Base-by-base conservation (phyloP, 2,888 invertebrate species). In the Zonitis immaculata region DNA sequence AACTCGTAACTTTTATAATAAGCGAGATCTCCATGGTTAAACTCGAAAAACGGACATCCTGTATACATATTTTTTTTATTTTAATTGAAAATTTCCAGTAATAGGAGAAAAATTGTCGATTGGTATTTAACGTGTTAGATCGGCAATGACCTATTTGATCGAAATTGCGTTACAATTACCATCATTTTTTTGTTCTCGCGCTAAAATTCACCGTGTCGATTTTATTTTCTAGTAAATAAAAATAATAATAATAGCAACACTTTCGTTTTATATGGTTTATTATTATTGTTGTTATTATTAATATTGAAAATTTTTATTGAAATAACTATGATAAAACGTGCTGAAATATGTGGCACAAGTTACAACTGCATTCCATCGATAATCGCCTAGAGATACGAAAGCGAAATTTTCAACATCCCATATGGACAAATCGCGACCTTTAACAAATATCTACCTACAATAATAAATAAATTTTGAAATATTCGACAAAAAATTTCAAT, bases 361-460 rank as follows among this genome's bases (percentile, higher is more conserved):
- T 49, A 44, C 49, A 56, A 56, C 56, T 49, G 52, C 56, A 56
- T 56, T 56, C 56, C 56, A 49, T 56, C 47, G 52, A 56, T 56
- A 55, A 56, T 56, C 49, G 56, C 56, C 56, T 52, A 52, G 42
- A 52, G 56, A 56, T 52, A 56, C 56, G 52, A 56, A 56, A 56
- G 56, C 56, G 56, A 56, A 56, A 56, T 56, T 56, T 56, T 46
- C 56, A 56, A 49, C 52, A 52, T 56, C 47, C 52, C 20, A 20
- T 39, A 18, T 39, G 39, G 39, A 39, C 39, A 39, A 39, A 39
- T 39, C 9, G 39, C 39, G 20, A 20, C 39, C 39, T 39, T 39
- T 39, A 39, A 39, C 39, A 39, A 39, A 39, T 20, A 20, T 20
- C 39, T 39, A 39, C 39, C 39, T 39, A 39, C 39, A 39, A 39